These are phyloP conservation scores for Bambusicola thoracicus DNA, from an alignment of 2,113 vertebrate genomes.

Conservation along the genomic window DNA sequence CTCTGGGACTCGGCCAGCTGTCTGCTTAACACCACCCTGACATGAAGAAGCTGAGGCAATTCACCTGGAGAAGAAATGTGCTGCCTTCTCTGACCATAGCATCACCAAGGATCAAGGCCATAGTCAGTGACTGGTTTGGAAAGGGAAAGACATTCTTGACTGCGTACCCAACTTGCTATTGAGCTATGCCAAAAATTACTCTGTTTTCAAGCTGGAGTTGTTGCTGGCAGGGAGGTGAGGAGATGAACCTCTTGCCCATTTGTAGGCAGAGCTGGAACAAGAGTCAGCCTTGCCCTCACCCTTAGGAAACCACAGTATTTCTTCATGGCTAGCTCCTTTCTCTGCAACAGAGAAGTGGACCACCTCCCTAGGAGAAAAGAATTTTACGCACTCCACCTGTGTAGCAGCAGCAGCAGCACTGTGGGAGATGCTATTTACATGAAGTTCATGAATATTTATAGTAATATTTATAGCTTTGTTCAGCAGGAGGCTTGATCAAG, in stretches of 20 bases:
- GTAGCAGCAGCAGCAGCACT: conserved; percentile 26
- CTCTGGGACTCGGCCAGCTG: neutral
- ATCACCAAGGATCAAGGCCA: rapidly evolving
- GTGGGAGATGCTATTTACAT: conserved; percentile 64
- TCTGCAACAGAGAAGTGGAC: neutral
- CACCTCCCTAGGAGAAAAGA: neutral
- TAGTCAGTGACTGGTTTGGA: neutral
- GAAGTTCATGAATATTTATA: conserved; percentile 73
- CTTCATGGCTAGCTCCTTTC: neutral
- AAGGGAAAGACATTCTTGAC: neutral
- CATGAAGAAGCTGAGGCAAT: neutral
- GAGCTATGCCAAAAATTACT: too few relatives aligned
- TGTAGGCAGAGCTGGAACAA: neutral
- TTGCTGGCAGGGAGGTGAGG: neutral
- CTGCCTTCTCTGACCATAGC: neutral
- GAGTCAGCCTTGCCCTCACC: rapidly evolving
- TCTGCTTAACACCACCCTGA: neutral
- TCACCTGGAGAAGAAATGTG: neutral
- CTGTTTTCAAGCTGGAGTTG: neutral
- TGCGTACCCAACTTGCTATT: rapidly evolving
- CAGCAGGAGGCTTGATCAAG: conserved; percentile 68
- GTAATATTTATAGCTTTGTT: conserved; percentile 67
- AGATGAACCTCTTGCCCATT: neutral
- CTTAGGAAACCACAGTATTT: neutral
- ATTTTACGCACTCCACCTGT: neutral